Percentiles rank a stretch among this genome's conserved stretches.
phyloP scores from a whole-genome alignment of 2,113 vertebrate genomes.

The Sinosuthora webbiana region DNA sequence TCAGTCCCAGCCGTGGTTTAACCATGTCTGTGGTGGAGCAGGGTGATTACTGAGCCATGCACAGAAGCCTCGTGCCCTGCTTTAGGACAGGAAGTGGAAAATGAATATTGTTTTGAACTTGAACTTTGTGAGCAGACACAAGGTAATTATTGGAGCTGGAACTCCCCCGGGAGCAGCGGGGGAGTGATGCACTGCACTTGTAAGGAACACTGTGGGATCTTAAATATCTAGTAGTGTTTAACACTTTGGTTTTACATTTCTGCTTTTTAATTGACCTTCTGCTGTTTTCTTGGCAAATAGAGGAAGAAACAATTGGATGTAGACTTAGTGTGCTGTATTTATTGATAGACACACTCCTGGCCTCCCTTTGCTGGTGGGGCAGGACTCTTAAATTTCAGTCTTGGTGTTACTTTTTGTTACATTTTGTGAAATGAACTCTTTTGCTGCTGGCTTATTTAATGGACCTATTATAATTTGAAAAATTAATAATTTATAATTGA shows the following conservation, averaged over 20 bases:
- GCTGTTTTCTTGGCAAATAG: not conserved
- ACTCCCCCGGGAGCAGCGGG: not conserved
- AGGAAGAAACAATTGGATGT: not conserved
- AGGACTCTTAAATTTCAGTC: not conserved
- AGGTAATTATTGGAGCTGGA: slow-evolving; percentile 22
- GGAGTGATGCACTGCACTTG: not conserved
- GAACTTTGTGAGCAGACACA: slow-evolving; percentile 22
- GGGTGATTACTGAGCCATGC: not conserved
- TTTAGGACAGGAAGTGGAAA: slow-evolving; percentile 48
- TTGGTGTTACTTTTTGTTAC: not conserved
- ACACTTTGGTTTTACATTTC: not conserved
- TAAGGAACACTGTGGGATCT: not conserved
- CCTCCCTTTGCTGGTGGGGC: not conserved
- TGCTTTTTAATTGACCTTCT: slow-evolving; percentile 36
- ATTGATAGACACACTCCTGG: not conserved
- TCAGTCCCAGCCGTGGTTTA: not conserved
- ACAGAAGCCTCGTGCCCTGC: slow-evolving; percentile 5
- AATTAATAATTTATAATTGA: not conserved
- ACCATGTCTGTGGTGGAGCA: not conserved
- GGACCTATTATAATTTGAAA: not conserved
- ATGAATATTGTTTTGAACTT: slow-evolving; percentile 63
- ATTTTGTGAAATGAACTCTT: not conserved
- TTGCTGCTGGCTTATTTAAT: not conserved
- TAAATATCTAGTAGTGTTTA: not conserved
- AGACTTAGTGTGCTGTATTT: not conserved